Conservation (phyloP, 2,797 vertebrate species). For the Philypnodon macrostomus region DNA sequence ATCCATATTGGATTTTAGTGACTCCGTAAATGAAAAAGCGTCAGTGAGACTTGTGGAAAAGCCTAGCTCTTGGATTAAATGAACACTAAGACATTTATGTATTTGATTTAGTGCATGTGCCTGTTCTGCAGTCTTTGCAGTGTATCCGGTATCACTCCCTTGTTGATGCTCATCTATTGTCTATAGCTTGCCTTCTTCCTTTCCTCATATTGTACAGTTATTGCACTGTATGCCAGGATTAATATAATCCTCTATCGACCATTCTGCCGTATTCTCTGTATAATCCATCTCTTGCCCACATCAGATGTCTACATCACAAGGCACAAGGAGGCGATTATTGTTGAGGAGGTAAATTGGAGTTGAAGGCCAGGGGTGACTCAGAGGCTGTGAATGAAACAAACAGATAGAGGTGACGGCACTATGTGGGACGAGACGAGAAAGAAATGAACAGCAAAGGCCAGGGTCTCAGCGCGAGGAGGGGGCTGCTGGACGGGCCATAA, state of each 20-base stretch:
- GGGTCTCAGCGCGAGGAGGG: constrained; percentile 1
- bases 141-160: constrained; percentile 10
- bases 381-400: constrained; percentile 27
- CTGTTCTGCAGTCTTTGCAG: constrained; percentile 2
- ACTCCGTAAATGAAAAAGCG: constrained; percentile 21
- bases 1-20: constrained; percentile 30
- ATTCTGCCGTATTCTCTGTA: constrained; percentile 8
- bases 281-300: constrained; percentile 17
- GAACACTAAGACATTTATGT: constrained; percentile 9
- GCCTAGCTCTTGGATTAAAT: constrained; percentile 16
- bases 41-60: constrained; percentile 27
- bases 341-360: constrained; percentile 39
- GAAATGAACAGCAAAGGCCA: constrained; percentile 22
- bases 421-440: constrained; percentile 40
- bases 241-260: constrained; percentile 9
- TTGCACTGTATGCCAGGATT: constrained; percentile 2
- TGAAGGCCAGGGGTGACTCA: constrained; percentile 51
- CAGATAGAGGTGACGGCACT: constrained; percentile 35
- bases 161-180: constrained; percentile 15
- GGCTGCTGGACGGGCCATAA: constrained; percentile 5
- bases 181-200: background rate
- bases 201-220: constrained; percentile 6
- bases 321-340: constrained; percentile 39
- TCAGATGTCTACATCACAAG: constrained; percentile 13
- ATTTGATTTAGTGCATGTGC: constrained; percentile 23